A percentile compares a stretch with the other conserved stretches of the same genome.
Conservation (phyloP, 2,113 vertebrate genomes). For the Guaruba guarouba region DNA sequence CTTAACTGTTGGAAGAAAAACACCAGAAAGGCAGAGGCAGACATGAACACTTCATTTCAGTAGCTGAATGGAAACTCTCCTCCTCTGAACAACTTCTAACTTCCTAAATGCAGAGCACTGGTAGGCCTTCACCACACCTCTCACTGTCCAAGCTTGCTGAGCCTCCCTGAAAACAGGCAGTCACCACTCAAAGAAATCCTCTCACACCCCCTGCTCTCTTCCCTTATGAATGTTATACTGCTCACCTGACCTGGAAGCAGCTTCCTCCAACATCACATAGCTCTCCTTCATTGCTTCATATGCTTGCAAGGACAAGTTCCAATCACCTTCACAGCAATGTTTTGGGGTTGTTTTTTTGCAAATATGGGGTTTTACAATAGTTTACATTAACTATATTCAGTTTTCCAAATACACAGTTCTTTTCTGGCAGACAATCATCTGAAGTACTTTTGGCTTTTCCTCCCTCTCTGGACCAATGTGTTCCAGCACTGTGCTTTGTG, state of each 20-base stretch:
- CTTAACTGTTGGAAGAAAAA: neutral
- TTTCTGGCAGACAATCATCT: neutral
- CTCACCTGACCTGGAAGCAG: neutral
- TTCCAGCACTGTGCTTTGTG: neutral
- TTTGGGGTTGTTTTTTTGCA: neutral
- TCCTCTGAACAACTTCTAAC: neutral
- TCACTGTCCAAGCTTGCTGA: neutral
- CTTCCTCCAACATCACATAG: neutral
- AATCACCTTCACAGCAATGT: neutral
- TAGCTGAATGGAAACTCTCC: neutral
- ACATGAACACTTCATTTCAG: neutral
- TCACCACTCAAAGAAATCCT: neutral
- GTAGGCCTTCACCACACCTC: neutral
- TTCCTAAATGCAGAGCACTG: neutral
- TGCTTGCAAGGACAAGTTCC: neutral
- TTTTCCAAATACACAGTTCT: neutral
- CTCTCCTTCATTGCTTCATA: neutral
- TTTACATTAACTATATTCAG: neutral
- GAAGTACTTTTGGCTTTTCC: neutral
- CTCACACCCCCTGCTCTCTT: neutral
- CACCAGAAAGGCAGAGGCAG: neutral
- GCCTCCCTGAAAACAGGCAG: neutral
- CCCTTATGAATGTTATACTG: neutral
- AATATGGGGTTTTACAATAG: neutral
- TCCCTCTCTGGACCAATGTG: rapidly evolving